Base-by-base conservation (phyloP, 1,140 invertebrate species). In the Drosophila varians region DNA sequence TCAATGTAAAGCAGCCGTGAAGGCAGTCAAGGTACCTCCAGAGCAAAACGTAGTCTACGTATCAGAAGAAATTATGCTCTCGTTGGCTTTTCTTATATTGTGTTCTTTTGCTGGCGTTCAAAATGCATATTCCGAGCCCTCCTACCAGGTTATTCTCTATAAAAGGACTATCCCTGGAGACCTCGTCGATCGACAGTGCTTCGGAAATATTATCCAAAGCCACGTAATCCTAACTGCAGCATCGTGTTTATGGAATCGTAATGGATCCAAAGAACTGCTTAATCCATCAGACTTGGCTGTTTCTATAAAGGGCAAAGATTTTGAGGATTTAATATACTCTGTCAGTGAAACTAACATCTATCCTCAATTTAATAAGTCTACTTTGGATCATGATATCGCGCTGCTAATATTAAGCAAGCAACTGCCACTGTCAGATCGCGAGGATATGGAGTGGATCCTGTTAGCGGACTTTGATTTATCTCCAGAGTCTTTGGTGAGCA, bases 181-280 rank as follows among this genome's bases (percentile, higher is more conserved):
- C 14, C 34, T 72, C 4, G 18, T 9, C 1, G 69, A 73, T 3
- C 47, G 14, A 1, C 23, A 62, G 14, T 73, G 69, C 23, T 49
- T 40, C 16, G 69, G 69, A 8, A 73, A 73, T 18, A 62, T 73
- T 25, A n/a, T 73, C 5, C 69, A 73, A 48, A 73, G 68, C 38
- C 68, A 51, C 12, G 38, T 73, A n/a, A 25, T 73, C 11, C 47
- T 73, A 43, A 73, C 69, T 2, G 56, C 69, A 9, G 69, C 69
- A 23, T 62, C 69, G 16, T 73, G 69, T 42, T 16, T 73, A 8
- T 53, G 40, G 1, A 19, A 9, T 60, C 25, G 14, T 18, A 40
- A 14, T 5, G 19, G 45, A 14, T n/a, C 25, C 18, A 42, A 2
- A 4, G n/a, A 25, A 14, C 0, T 47, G 0, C 12, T 71, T 5